Evolutionary conservation across 2,113 vertebrate species (phyloP), one percentile per base, ranked within the genome.

Genomic region (Pungitius pungitius): DNA sequence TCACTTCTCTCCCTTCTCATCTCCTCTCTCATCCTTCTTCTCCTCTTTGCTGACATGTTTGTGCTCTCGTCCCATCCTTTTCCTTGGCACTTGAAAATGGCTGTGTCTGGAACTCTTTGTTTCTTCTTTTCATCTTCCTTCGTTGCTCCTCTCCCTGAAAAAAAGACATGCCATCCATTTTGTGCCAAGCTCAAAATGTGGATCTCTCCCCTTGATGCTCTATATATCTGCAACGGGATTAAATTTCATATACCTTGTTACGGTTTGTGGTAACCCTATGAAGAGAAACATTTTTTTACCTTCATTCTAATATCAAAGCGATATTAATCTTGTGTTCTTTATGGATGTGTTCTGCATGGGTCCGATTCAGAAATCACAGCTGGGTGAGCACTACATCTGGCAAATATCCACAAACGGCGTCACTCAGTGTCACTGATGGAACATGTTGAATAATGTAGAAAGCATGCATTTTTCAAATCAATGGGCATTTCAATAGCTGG

Each of bases 101-200:
- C 72, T 81, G 73, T 79, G 61, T 84, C 67, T 87, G 47, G 27
- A 65, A 33, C 75, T 70, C 8, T 14, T 11, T 60, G 63, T 47
- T 63, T 54, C 17, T 71, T 54, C 57, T 54, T 75, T 26, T 18
- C 14, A 47, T 43, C 47, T 66, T 57, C 70, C 82, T 89, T 86
- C 90, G 74, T 85, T 91, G 54, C 52, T 70, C 30, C 52, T 74
- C 77, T 85, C 79, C 51, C 56, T 68, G 56, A 55, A 86, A 85
- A 67, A 70, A 63, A 76, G 63, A 83, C 73, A 76, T 68, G 73
- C 49, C 83, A 72, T 75, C 67, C 67, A 61, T 81, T 65, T 45
- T 69, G 68, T 60, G 66, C 80, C 43, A 75, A 69, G 45, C 74
- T 67, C 67, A 80, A 64, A 77, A 80, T 70, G 52, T 60, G 73